Percentiles rank a stretch among this genome's conserved stretches.
Evolutionary conservation across 1,140 invertebrate species (phyloP).

Genomic region (Yoshiicerus persimilis): DNA sequence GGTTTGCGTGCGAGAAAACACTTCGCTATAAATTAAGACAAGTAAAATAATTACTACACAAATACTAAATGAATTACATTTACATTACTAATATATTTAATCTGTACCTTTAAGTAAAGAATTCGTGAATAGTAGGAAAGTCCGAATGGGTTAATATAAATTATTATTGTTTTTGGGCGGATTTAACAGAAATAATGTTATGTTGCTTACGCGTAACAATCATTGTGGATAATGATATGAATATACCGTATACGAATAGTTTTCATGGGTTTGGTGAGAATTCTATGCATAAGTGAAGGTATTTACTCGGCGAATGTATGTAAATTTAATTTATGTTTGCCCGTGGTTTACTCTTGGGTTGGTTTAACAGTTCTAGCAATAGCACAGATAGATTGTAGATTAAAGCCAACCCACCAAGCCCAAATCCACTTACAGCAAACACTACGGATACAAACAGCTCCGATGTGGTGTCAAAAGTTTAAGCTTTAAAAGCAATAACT

Average conservation of each 20-base stretch:
- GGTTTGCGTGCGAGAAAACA: neutral
- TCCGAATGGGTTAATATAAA: neutral
- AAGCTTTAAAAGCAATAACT: neutral
- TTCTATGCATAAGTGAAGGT: too few species aligned
- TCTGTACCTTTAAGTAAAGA: neutral
- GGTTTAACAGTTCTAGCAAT: neutral
- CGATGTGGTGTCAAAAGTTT: neutral
- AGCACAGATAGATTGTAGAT: neutral
- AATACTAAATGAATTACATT: neutral
- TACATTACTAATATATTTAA: neutral
- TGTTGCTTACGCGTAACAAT: neutral
- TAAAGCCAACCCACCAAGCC: neutral
- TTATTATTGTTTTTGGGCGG: slow-evolving; percentile 10
- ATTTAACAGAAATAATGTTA: neutral
- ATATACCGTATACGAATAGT: too few species aligned
- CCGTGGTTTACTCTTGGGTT: neutral
- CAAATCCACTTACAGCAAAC: neutral
- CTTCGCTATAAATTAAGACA: slow-evolving; percentile 12
- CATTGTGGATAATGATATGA: neutral
- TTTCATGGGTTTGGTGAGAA: neutral
- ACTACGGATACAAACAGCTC: too few species aligned
- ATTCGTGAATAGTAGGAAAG: slow-evolving; percentile 13
- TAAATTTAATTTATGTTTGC: slow-evolving; percentile 17
- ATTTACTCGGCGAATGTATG: neutral
- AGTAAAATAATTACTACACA: slow-evolving; percentile 4